Evolutionary conservation across 2,888 invertebrate genomes (phyloP).

Genomic region (Drosophila merina): DNA sequence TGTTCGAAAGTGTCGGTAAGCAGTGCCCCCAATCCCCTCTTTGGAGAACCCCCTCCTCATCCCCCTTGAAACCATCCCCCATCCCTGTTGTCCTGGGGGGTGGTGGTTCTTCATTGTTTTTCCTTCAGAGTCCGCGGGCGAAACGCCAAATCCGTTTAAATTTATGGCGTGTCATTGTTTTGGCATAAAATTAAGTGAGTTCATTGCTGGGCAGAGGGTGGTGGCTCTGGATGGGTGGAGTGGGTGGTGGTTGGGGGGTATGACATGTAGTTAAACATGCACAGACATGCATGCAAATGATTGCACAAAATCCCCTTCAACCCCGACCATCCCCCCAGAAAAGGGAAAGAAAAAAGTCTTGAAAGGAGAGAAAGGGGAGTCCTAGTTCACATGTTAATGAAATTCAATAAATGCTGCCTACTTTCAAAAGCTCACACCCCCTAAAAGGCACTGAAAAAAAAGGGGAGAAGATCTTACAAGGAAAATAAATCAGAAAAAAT

Average conservation of each 20-base stretch:
- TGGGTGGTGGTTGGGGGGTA: neutral
- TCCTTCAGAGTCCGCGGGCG: constrained; percentile 59
- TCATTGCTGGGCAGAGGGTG: constrained; percentile 30
- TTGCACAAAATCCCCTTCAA: constrained; percentile 41
- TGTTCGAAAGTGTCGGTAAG: constrained; percentile 13
- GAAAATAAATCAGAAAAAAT: neutral
- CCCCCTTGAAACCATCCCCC: neutral
- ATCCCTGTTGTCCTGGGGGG: constrained; percentile 18
- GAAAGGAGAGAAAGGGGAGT: neutral
- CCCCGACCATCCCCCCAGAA: neutral
- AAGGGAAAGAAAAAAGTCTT: neutral
- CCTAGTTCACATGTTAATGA: constrained; percentile 54
- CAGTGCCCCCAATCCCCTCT: neutral
- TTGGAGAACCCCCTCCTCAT: neutral
- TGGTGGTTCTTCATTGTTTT: constrained; percentile 14
- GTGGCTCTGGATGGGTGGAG: too few species aligned
- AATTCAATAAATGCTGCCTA: constrained; percentile 70
- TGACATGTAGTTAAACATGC: constrained; percentile 65
- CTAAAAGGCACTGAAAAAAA: constrained; percentile 7
- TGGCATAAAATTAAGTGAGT: constrained; percentile 80
- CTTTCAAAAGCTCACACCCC: constrained; percentile 33
- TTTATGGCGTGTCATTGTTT: constrained; percentile 79
- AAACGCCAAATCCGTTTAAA: constrained; percentile 75
- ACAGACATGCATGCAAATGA: constrained; percentile 75
- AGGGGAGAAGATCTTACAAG: neutral